Evolutionary conservation across 2,888 invertebrate genomes (phyloP), one percentile per base, ranked within the genome.

Genomic region (Coelogynopora nodosa): DNA sequence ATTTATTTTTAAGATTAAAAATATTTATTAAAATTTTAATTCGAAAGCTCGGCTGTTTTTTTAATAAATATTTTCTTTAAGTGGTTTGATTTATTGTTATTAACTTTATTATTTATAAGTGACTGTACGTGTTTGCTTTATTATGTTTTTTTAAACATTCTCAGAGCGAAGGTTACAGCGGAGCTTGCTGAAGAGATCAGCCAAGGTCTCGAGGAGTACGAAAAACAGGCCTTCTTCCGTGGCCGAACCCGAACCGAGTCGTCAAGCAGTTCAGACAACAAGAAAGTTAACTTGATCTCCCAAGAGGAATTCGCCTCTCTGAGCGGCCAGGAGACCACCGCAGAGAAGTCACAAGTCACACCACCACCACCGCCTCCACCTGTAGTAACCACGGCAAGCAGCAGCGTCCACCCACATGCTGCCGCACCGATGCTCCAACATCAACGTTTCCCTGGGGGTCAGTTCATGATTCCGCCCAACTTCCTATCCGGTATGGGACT

Each of bases 161-260:
- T 13, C 49, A 49, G 49, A 49, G 95, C 96, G 67, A 98, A 98
- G 94, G 96, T 98, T 93, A 95, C 96, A 5, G 96, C 97, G 92
- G 97, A 98, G 90, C 93, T 98, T 89, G 97, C 95, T 89, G 95
- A 97, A 93, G 95, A 96, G 74, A 99, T 99, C 89, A 97, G 97
- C 89, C 97, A 98, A 92, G 98, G 98, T n/a, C 94, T 99, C 27
- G 95, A 94, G 90, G 95, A 96, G 90, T 99, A 98, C 90, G 98
- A 99, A 92, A 96, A 98, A 91, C 49, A 49, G 18, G 49, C 49
- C 18, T 49, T 49, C 49, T 49, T 49, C 18, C 49, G 49, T 49
- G 49, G 49, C 5, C 5, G 49, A 49, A 49, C 49, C 5, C 5
- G 49, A 49, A 49, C 49, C 5, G 49, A 49, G 18, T 49, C 49